Base-by-base conservation (phyloP, 2,113 vertebrate genomes). In the Gallinago paraguaiae region DNA sequence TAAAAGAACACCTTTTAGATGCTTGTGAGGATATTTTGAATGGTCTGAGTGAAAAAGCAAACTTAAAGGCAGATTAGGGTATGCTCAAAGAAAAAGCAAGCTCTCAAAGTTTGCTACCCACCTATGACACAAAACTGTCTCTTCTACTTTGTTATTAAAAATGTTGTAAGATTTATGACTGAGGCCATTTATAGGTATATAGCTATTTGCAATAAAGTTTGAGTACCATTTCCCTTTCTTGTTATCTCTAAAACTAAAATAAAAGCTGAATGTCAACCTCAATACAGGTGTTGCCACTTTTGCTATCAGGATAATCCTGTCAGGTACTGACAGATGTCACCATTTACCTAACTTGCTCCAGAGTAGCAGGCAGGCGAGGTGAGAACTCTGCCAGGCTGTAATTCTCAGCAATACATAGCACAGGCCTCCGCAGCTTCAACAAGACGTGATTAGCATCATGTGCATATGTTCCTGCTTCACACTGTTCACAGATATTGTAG, bases 391-490 rank as follows among this genome's bases (percentile, higher is more conserved):
- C 93, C 24, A 92, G 92, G 79, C 76, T 92, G 43, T 48, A 93
- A 0, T 35, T 95, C 56, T 98, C 98, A 18, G 96, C 56, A 1
- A 33, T 3, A 24, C 96, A 93, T 1, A 61, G 48, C 5, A 98
- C 51, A 96, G 98, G 97, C 11, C 98, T 99, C 96, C 99, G 98
- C 84, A 99, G 98, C 97, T 99, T 99, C 25, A 99, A 74, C 63
- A 99, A 91, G 54, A 99, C 95, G 17, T 99, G 99, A 89, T 98
- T 99, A 35, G 98, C 98, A 82, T 99, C 98, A 3, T 99, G 99
- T 24, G 98, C 97, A 1, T 99, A 99, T 2, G 98, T 95, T 61
- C 99, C 99, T 46, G 98, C 98, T 97, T 99, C 99, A 95, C 99
- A 99, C 75, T 98, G 95, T 15, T 98, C 98, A 86, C 98, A 98